Base-by-base conservation (phyloP, 2,113 vertebrate genomes). In the Scomber japonicus region DNA sequence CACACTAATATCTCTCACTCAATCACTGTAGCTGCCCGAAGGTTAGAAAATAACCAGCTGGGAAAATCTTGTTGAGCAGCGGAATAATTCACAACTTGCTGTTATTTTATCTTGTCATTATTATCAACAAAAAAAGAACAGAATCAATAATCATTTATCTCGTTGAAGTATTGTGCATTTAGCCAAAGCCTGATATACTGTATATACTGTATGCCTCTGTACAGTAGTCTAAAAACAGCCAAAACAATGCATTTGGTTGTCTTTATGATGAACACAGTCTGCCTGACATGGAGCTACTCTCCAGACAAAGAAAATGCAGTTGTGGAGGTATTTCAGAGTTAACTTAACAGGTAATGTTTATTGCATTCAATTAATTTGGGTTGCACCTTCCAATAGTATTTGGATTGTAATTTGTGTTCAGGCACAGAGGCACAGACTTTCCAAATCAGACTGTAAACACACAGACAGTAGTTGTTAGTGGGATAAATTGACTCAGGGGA, bases 401-500 rank as follows among this genome's bases (percentile, higher is more conserved):
- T 40, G 35, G 8, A 40, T 9, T 40, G 35, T 40, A 40, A 40
- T 40, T 40, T 40, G 8, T 8, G 35, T 40, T 40, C 35, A 40
- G 8, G 9, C 35, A 40, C 35, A 40, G 35, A 40, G 5, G 35
- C 35, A 40, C 7, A 7, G 8, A 40, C 1, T 21, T 21, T 21
- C 21, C 21, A 21, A 21, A 60, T 21, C 45, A 51, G 55, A 56
- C n/a, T 30, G 16, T 27, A 30, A 2, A 6, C 46, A n/a, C 17
- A 45, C 13, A 65, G 44, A 9, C 14, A 54, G 14, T 45, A 19
- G 55, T 67, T 55, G 27, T 53, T 45, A 64, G 2, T 54, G 49
- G 65, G 19, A 45, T 35, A 72, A 75, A 74, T 73, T 45, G 5
- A 71, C 8, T 59, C 60, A 1, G 59, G 35, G 31, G 30, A 65